Conservation (phyloP, 2,113 vertebrate species). For the Tympanuchus pallidicinctus region DNA sequence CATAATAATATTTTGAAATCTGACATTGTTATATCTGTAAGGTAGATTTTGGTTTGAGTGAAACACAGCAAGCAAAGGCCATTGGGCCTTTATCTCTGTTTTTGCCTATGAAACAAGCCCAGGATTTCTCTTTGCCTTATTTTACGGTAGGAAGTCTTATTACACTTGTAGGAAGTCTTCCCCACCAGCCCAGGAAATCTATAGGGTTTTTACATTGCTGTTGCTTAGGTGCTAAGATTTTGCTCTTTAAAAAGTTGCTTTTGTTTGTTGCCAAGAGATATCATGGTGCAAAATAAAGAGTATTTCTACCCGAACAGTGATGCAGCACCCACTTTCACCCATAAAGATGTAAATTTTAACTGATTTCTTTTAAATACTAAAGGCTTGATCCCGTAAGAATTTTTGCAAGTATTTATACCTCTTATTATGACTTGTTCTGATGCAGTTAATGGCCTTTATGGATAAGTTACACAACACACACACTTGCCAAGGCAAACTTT, state of each 20-base stretch:
- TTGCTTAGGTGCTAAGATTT: neutral
- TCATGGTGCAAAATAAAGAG: neutral
- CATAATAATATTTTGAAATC: neutral
- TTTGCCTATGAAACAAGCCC: neutral
- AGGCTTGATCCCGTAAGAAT: neutral
- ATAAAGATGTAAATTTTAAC: neutral
- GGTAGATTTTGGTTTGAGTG: neutral
- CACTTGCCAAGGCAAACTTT: neutral
- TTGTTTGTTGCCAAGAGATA: neutral
- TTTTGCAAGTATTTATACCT: neutral
- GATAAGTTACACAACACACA: neutral
- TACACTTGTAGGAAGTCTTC: neutral
- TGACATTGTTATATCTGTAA: neutral
- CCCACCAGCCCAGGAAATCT: fast-evolving
- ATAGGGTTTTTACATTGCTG: neutral
- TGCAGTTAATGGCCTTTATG: neutral
- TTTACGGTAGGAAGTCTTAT: neutral
- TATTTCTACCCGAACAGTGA: neutral
- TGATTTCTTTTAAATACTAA: neutral
- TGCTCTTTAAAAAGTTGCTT: neutral
- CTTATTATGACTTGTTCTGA: neutral
- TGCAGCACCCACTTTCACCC: neutral
- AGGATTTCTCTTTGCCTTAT: neutral
- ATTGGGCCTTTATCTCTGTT: neutral
- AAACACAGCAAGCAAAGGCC: neutral